These are phyloP conservation scores for Theodoxus fluviatilis DNA, from an alignment of 2,888 invertebrate species.

Conservation along the genomic window DNA sequence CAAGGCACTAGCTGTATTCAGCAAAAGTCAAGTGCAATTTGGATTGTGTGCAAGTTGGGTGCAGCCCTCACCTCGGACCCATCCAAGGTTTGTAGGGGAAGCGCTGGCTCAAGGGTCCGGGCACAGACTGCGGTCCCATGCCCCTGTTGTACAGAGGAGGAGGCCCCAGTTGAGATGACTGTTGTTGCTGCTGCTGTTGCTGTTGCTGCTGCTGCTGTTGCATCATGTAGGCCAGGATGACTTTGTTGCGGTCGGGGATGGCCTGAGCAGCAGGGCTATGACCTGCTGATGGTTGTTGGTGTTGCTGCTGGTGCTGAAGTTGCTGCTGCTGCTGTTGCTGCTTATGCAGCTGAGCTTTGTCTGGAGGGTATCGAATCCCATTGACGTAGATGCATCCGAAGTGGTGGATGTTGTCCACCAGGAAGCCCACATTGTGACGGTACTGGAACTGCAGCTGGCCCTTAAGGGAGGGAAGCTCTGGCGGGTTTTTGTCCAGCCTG, in stretches of 20 bases:
- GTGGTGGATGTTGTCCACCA: constrained; percentile 40
- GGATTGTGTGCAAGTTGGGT: no score
- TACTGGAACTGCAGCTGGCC: constrained; percentile 47
- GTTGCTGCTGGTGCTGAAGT: constrained; percentile 21
- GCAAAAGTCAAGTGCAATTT: no score
- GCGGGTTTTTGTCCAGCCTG: constrained; percentile 44
- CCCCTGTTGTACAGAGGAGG: no score
- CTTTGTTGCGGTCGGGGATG: constrained; percentile 18
- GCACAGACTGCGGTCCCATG: no score
- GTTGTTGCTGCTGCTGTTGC: not conserved
- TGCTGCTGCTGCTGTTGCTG: constrained; percentile 28
- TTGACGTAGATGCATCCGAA: constrained; percentile 45
- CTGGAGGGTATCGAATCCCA: constrained; percentile 36
- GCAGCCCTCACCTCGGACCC: no score
- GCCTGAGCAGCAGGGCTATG: constrained; percentile 24
- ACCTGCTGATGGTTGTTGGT: constrained; percentile 24
- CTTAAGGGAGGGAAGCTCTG: constrained; percentile 56
- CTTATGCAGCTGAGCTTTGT: constrained; percentile 14
- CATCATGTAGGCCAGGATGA: no score
- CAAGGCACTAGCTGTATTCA: no score
- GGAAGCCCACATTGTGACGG: constrained; percentile 41
- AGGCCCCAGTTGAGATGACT: no score
- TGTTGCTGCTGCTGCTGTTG: constrained; percentile 23
- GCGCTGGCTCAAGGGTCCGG: no score
- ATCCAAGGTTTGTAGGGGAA: no score